phyloP scores from a whole-genome alignment of 2,797 vertebrate genomes.

The Acropternis orthonyx region DNA sequence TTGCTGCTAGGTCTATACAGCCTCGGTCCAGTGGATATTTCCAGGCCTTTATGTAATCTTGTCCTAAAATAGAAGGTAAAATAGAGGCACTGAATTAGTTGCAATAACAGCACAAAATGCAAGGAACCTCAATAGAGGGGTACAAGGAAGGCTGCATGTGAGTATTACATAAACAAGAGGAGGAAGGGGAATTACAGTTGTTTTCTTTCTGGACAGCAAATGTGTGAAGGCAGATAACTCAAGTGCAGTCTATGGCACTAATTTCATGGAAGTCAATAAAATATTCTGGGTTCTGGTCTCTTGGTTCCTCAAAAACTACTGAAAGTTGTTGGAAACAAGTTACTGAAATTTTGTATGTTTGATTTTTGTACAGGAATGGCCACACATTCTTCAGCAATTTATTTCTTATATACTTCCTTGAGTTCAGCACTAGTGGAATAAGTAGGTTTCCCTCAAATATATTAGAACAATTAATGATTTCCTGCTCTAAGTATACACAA shows the following conservation, averaged over 20 bases:
- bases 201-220: not conserved
- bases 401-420: not conserved
- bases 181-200: not conserved
- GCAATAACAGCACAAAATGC: not conserved
- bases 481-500: not conserved
- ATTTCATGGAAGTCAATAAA: not conserved
- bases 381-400: not conserved
- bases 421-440: not conserved
- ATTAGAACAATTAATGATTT: not conserved
- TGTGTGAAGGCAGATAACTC: not conserved
- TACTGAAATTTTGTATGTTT: not conserved
- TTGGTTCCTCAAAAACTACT: not conserved
- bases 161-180: not conserved
- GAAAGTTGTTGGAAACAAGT: not conserved
- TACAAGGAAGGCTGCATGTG: not conserved
- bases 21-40: not conserved
- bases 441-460: not conserved
- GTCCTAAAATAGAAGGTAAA: not conserved
- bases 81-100: not conserved
- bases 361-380: not conserved
- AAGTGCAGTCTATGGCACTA: not conserved
- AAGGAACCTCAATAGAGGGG: not conserved
- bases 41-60: not conserved
- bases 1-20: not conserved
- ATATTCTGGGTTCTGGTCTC: not conserved